Evolutionary conservation across 2,113 vertebrate genomes (phyloP).

Genomic region (Oncorhynchus gorbuscha): DNA sequence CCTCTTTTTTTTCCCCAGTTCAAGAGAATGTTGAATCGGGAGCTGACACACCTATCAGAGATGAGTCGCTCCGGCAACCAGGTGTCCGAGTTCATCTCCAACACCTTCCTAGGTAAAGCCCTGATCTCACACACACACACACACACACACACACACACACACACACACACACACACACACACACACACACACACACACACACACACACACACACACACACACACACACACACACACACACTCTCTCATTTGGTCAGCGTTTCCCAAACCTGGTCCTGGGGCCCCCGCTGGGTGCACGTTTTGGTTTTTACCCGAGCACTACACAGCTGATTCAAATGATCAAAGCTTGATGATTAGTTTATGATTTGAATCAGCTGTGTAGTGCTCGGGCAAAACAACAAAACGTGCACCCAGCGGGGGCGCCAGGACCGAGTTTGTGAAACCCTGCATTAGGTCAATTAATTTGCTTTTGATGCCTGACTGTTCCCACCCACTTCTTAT

Average conservation of each 20-base stretch:
- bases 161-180: neutral
- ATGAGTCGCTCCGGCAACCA: slow-evolving; percentile 95
- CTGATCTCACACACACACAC: neutral
- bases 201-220: neutral
- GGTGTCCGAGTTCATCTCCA: slow-evolving; percentile 95
- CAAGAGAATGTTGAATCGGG: slow-evolving; percentile 95
- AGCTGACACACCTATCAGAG: slow-evolving; percentile 92
- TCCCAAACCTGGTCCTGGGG: no score
- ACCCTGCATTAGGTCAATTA: no score
- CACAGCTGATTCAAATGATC: no score
- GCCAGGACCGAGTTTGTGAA: no score
- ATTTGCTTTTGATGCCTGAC: no score
- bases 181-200: neutral
- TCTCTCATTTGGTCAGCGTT: neutral
- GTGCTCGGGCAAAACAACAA: no score
- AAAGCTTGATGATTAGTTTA: no score
- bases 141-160: neutral
- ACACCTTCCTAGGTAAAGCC: slow-evolving; percentile 85
- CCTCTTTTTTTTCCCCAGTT: slow-evolving; percentile 73
- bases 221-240: neutral
- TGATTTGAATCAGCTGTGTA: no score
- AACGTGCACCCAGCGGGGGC: no score
- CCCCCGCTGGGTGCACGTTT: no score
- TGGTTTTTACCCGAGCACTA: no score
- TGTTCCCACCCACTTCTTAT: no score